Evolutionary conservation across 2,113 vertebrate genomes (phyloP), one percentile per base, ranked within the genome.

Genomic region (Vireo altiloquus): DNA sequence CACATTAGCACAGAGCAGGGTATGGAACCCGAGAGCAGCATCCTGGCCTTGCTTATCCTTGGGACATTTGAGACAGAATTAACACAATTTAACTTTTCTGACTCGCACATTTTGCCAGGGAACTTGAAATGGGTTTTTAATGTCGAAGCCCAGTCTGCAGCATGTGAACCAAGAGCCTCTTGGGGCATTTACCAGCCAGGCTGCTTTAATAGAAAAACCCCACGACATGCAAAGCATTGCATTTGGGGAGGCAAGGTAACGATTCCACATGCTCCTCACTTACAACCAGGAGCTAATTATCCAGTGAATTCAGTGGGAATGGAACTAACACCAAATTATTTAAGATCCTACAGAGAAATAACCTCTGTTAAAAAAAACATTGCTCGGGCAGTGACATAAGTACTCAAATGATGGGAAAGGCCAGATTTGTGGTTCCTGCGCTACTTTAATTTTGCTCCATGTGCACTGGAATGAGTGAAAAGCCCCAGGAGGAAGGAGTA

Each of bases 401-500:
- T 22, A n/a, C 63, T 82, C 22, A 33, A 6, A 47, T 11, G 40
- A 13, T 75, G 64, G 64, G 69, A 90, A 92, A 81, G 49, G 68
- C 39, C 85, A 81, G 76, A 72, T 64, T 40, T 88, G 68, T 63
- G 59, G 52, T 20, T 88, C 52, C 60, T 37, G 15, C 0, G 0
- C 20, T 21, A 23, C 54, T 88, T 80, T 39, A 47, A 74, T 91
- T 93, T 46, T 74, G 47, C 54, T 92, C 79, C 35, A 1, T 59
- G 75, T 66, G 64, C 85, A 20, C 68, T 49, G 68, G 52, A 89
- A 91, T 17, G 75, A 97, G 79, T 56, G 71, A 68, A 77, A 59
- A 86, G 75, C 76, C 92, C 72, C 88, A n/a, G 90, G 95, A 97
- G 95, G 57, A 81, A 94, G 64, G n/a, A 95, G 52, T 23, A 63